Evolutionary conservation across 2,888 invertebrate genomes (phyloP).

Genomic region (Ophion costatus): DNA sequence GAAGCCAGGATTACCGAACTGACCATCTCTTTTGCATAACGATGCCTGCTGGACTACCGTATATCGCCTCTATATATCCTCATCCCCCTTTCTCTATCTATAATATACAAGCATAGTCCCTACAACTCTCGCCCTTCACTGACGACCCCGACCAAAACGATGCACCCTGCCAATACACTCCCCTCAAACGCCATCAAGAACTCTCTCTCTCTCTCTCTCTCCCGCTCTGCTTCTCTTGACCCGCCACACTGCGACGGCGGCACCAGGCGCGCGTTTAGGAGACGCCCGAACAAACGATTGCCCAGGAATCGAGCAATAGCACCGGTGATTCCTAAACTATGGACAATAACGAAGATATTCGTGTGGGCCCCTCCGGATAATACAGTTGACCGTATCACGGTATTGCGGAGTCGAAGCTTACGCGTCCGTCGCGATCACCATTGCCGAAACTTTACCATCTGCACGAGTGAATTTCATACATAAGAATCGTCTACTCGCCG

Average conservation of each 20-base stretch:
- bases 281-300: conserved; percentile 31
- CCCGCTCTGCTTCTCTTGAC: neutral
- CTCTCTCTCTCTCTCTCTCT: conserved; percentile 23
- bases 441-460: conserved; percentile 62
- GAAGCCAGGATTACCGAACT: conserved; percentile 80
- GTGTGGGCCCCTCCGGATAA: conserved; percentile 57
- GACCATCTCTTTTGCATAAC: conserved; percentile 84
- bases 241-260: neutral
- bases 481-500: conserved; percentile 74
- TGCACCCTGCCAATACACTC: conserved; percentile 62
- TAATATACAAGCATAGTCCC: conserved; percentile 29
- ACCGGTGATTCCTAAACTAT: conserved; percentile 57
- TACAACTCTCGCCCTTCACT: conserved; percentile 47
- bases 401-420: conserved; percentile 45
- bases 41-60: conserved; percentile 71
- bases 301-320: conserved; percentile 42
- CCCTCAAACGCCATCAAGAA: conserved; percentile 47
- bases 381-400: conserved; percentile 63
- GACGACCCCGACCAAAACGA: conserved; percentile 59
- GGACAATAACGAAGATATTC: conserved; percentile 78
- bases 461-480: conserved; percentile 79
- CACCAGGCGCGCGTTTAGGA: conserved; percentile 6
- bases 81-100: conserved; percentile 55
- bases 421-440: conserved; percentile 34
- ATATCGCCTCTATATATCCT: conserved; percentile 45